phyloP scores from a whole-genome alignment of 1,140 invertebrate genomes.

The Cydia pomonella region DNA sequence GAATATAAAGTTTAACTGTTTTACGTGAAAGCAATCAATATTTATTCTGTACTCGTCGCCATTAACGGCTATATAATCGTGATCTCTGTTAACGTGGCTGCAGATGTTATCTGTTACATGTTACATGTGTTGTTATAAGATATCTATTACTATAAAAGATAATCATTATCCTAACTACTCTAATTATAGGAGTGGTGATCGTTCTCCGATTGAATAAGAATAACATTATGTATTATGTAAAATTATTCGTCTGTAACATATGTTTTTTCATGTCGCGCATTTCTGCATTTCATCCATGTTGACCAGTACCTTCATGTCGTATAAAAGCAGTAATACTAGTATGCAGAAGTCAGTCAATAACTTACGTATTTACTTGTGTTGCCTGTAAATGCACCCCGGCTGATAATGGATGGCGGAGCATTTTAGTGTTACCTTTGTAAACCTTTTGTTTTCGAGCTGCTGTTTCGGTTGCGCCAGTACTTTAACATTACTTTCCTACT shows the following conservation, averaged over 20 bases:
- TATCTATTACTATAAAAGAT: background rate
- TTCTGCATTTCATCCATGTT: slow-evolving; percentile 9
- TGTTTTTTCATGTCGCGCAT: slow-evolving; percentile 10
- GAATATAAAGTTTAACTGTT: background rate
- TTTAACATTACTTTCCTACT: no score
- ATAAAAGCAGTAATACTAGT: slow-evolving; percentile 1
- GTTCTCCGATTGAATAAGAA: background rate
- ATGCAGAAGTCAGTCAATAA: slow-evolving; percentile 66
- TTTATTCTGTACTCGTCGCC: background rate
- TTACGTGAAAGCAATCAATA: background rate
- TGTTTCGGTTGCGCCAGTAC: no score
- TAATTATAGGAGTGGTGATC: background rate
- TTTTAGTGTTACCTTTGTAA: background rate
- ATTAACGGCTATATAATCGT: background rate
- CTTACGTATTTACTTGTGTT: slow-evolving; percentile 8
- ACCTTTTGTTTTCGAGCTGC: no score
- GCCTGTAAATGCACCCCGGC: background rate
- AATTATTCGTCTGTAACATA: background rate
- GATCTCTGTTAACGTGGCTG: slow-evolving; percentile 1
- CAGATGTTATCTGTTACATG: background rate
- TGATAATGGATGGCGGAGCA: background rate
- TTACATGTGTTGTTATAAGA: background rate
- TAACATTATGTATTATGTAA: background rate
- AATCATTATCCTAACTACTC: background rate
- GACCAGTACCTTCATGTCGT: slow-evolving; percentile 19